phyloP scores from a whole-genome alignment of 1,140 invertebrate species.

The Penaeus vannamei region DNA sequence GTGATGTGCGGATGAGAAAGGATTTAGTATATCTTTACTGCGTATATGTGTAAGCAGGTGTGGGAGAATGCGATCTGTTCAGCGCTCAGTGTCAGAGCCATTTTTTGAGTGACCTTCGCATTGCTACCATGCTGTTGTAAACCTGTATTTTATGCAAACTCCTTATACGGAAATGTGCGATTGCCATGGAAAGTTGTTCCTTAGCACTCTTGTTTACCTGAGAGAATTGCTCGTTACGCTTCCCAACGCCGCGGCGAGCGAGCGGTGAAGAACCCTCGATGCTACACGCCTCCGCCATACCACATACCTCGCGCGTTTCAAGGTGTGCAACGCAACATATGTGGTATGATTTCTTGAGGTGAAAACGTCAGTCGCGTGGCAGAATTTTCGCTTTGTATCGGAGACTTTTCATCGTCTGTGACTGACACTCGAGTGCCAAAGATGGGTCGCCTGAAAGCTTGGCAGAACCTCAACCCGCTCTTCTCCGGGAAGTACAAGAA shows the following conservation, averaged over 20 bases:
- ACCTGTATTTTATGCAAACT: neutral
- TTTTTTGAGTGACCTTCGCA: constrained; percentile 41
- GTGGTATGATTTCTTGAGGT: constrained; percentile 23
- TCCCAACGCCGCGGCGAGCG: too few relatives aligned
- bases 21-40: constrained; percentile 14
- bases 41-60: constrained; percentile 54
- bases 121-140: neutral
- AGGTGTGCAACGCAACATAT: constrained; percentile 29
- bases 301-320: neutral
- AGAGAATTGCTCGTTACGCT: constrained; percentile 1
- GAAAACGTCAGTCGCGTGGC: neutral
- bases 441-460: constrained; percentile 67
- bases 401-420: neutral
- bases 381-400: too few relatives aligned
- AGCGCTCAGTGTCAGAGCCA: constrained; percentile 25
- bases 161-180: neutral
- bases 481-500: constrained; percentile 66
- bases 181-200: constrained; percentile 43
- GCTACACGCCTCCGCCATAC: too few relatives aligned
- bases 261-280: too few relatives aligned
- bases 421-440: neutral
- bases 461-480: constrained; percentile 66
- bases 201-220: neutral
- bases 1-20: constrained; percentile 38
- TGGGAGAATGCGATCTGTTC: constrained; percentile 43